phyloP scores from a whole-genome alignment of 2,888 invertebrate genomes.

The Athripsodes cinereus region DNA sequence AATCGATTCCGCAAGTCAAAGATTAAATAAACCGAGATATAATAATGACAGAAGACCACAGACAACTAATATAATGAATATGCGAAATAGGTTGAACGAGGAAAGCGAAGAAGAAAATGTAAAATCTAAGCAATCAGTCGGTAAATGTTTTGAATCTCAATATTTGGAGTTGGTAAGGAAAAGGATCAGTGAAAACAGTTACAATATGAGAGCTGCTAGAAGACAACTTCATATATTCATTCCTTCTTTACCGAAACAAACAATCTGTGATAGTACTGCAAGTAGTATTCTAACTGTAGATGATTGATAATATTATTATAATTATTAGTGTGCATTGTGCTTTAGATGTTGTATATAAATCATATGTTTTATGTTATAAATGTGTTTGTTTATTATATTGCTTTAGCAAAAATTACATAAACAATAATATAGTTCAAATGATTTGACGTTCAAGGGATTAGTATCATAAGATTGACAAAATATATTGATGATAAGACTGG shows the following conservation, averaged over 20 bases:
- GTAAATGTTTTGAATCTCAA: slow-evolving; percentile 35
- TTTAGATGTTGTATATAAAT: too few species aligned
- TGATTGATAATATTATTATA: slow-evolving; percentile 3
- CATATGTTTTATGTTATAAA: too few species aligned
- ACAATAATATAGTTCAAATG: too few species aligned
- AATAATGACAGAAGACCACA: background rate
- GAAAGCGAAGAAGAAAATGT: background rate
- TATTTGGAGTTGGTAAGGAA: slow-evolving; percentile 38
- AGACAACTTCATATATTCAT: slow-evolving; percentile 71
- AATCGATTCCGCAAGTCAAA: background rate
- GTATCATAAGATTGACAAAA: too few species aligned
- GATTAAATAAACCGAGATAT: background rate
- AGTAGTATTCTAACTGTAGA: slow-evolving; percentile 13
- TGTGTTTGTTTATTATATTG: too few species aligned
- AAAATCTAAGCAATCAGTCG: slow-evolving; percentile 3
- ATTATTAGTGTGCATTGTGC: too few species aligned
- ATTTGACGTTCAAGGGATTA: too few species aligned
- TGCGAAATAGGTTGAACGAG: background rate
- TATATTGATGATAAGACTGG: too few species aligned
- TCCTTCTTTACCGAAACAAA: slow-evolving; percentile 57
- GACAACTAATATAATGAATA: background rate
- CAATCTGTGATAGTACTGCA: slow-evolving; percentile 31
- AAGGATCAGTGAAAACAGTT: slow-evolving; percentile 38
- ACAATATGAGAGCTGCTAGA: slow-evolving; percentile 42
- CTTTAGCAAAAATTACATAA: too few species aligned